Base-by-base conservation (phyloP, 1,140 invertebrate genomes). In the Glossosoma conforme region DNA sequence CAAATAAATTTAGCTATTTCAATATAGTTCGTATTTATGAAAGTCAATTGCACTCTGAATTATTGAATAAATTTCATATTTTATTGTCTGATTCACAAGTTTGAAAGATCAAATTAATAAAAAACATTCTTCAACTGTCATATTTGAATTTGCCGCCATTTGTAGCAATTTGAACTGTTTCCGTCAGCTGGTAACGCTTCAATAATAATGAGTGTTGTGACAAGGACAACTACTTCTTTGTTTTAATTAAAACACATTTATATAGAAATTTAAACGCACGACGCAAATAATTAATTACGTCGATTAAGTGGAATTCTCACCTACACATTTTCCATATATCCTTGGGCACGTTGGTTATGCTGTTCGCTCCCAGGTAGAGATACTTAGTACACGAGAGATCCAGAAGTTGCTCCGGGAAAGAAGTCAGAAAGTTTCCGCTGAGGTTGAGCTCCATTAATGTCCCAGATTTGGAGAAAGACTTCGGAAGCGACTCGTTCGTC, bases 321-420 rank as follows among this genome's bases (percentile, higher is more conserved):
- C 82, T 80, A 65, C 80, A 78, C 54, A 97, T 69, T 72, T 84
- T 84, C 75, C 84, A 84, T 47, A 97, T 84, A 56, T 87, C 84
- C 65, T 84, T 84, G 17, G 88, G 85, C 58, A 98, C 81, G 57
- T 79, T 79, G n/a, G 71, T 68, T 55, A 98, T 88, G 42, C 74
- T 73, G 69, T 98, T 98, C 15, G 84, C 89, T 18, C 94, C 94
- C 32, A 98, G 69, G 69, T 96, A 95, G 5, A 98, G 76, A 63
- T 87, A 89, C 68, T 82, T 86, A 5, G 97, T 73, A 13, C 77
- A 79, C 3, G 65, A 61, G 44, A 97, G 67, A 52, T 94, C 85
- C 19, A 93, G 78, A 38, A 97, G 70, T 71, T 94, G 91, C 56
- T 85, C 82, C 3, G 94, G 95, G 64, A 98, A 88, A 19, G 80